Evolutionary conservation across 2,797 vertebrate species (phyloP), one percentile per base, ranked within the genome.

Genomic region (Crax fasciolata): DNA sequence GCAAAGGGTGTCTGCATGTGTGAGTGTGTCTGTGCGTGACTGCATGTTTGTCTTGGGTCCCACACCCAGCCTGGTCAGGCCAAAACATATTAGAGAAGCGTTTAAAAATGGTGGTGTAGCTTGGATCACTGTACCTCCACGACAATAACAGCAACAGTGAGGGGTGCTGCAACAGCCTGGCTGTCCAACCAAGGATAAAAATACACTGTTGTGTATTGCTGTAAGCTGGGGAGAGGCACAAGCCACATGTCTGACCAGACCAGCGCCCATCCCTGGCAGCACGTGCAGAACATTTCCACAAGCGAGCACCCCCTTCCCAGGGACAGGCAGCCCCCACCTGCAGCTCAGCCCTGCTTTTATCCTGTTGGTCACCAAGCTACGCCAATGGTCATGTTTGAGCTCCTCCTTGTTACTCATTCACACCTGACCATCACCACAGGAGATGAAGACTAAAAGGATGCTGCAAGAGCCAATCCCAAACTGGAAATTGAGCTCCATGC

Each of bases 31-130:
- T 84, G 62, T 14, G 6, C 5, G 14, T 59, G 78, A 57, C 71
- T 71, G n/a, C 1, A 3, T 80, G 82, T 87, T 84, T 94, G 84
- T 32, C 81, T 91, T 59, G 43, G 55, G 84, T 79, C 87, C 76
- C 87, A 80, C 89, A 89, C 75, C 71, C 87, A 67, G 2, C 32
- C 8, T 0, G 2, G 6, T 19, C 81, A 79, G 18, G 38, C 89
- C 92, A 87, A 87, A 89, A 59, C 0, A 0, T 17, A 41, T 52
- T 62, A 59, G 67, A 62, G 30, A 38, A 82, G 41, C 48, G 41
- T 70, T 94, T 66, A 44, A 59, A 87, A 90, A 32, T 1, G 4
- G 9, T 23, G 3, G 19, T 55, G 41, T 39, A 12, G 10, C 62
- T 92, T 54, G 49, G 55, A 66, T 70, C 32, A 20, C 25, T 62